A percentile compares a stretch with the other conserved stretches of the same genome.
These are phyloP conservation scores for Cryptoprocta ferox DNA, from an alignment of 2,797 vertebrate genomes.

Conservation along the genomic window DNA sequence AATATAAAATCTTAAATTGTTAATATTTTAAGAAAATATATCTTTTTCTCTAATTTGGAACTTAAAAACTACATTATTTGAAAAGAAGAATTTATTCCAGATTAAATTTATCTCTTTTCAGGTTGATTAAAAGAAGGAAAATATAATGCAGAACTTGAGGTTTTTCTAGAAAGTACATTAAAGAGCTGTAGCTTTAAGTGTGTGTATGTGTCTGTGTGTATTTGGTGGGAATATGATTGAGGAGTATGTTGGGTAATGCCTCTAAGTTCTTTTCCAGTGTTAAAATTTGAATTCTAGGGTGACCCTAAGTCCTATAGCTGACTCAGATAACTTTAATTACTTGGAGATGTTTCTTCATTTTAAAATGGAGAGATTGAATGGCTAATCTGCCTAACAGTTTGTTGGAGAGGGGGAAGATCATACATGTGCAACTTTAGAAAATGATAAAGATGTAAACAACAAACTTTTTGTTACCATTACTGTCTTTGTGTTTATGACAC, in stretches of 20 bases:
- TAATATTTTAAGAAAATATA: background rate
- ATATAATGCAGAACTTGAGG: background rate
- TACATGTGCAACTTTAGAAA: background rate
- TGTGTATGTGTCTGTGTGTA: background rate
- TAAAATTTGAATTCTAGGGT: background rate
- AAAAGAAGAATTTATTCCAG: background rate
- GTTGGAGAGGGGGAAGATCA: background rate
- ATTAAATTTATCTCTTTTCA: slow-evolving; percentile 8
- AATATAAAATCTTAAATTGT: background rate
- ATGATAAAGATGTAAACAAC: background rate
- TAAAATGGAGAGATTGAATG: background rate
- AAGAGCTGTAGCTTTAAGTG: background rate
- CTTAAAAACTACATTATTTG: background rate
- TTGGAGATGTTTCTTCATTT: background rate
- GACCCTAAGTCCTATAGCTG: background rate
- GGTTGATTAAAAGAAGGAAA: background rate
- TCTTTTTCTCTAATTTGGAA: background rate
- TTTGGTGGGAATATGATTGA: background rate
- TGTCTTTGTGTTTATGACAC: background rate
- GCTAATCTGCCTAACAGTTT: background rate
- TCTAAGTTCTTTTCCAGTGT: background rate
- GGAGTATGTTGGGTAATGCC: background rate
- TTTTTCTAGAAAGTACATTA: background rate
- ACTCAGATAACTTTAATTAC: background rate
- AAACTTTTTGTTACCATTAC: background rate